Conservation (phyloP, 37 sponge, comb jelly and placozoan species). For the Theonella swinhoei region DNA sequence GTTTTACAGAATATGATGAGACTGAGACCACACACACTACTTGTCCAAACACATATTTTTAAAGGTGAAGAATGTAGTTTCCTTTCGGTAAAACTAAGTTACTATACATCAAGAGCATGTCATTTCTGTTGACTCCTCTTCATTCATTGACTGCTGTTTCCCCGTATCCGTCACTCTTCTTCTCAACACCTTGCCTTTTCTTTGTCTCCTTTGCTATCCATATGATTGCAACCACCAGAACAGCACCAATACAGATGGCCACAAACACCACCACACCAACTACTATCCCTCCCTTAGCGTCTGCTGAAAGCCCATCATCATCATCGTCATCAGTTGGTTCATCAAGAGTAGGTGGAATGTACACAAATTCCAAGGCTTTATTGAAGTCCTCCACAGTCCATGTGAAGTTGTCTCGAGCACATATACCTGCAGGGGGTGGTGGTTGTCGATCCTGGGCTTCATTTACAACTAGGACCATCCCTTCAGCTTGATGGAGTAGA, state of each 20-base stretch:
- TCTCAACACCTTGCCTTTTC: no score
- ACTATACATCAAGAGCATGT: no score
- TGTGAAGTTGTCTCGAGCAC: background rate
- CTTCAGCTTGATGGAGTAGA: slow-evolving; percentile 23
- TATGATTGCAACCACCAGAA: background rate
- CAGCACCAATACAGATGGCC: background rate
- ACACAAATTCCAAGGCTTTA: background rate
- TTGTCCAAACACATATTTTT: no score
- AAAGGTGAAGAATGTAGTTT: no score
- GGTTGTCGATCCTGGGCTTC: slow-evolving; percentile 7
- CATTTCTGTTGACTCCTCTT: no score
- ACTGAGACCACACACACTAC: no score
- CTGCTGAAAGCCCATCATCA: background rate
- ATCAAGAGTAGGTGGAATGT: background rate
- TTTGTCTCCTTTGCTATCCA: background rate
- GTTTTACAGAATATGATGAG: no score
- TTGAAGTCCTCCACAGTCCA: slow-evolving; percentile 4
- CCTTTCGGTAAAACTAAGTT: no score
- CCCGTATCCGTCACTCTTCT: no score
- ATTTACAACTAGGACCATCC: slow-evolving; percentile 40
- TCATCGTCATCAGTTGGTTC: background rate
- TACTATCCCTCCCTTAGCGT: background rate
- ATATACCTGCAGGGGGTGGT: background rate
- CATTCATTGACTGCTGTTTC: no score
- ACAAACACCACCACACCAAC: background rate